phyloP scores from a whole-genome alignment of 2,888 invertebrate genomes.

The Boloria euphrosyne region DNA sequence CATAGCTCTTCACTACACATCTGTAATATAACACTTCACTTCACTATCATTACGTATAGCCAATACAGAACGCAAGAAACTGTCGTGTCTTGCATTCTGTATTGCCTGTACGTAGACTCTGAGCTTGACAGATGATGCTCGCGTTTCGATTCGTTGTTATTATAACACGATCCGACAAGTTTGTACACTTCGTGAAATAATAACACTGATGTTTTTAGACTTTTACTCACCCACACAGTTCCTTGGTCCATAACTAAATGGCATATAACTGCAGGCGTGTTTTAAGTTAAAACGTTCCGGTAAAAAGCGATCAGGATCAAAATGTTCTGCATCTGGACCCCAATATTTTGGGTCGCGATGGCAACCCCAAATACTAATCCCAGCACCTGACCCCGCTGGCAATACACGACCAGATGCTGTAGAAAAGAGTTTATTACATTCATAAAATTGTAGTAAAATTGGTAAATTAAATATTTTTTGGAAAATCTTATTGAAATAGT shows the following conservation, averaged over 20 bases:
- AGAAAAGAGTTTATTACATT: conserved; percentile 1
- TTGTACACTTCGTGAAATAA: conserved; percentile 3
- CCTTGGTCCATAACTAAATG: conserved; percentile 78
- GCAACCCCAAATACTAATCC: conserved; percentile 71
- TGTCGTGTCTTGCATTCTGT: too few species aligned
- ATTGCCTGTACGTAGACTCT: too few species aligned
- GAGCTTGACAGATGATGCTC: too few species aligned
- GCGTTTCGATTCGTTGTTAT: too few species aligned
- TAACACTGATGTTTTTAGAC: too few species aligned
- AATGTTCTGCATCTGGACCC: conserved; percentile 83
- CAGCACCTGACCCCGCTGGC: conserved; percentile 74
- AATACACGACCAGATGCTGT: conserved; percentile 65
- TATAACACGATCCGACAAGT: conserved; percentile 3
- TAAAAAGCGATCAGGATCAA: conserved; percentile 84
- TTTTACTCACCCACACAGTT: conserved; percentile 75
- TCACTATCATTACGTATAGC: too few species aligned
- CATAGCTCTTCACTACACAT: too few species aligned
- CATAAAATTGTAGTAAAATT: too few species aligned
- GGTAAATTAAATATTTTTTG: too few species aligned
- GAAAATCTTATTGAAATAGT: too few species aligned
- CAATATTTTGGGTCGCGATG: conserved; percentile 82
- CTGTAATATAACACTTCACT: too few species aligned
- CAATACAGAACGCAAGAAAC: too few species aligned
- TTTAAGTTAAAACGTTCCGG: conserved; percentile 72
- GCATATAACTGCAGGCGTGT: conserved; percentile 72